phyloP scores from a whole-genome alignment of 2,888 invertebrate species.

The Erebia palarica region DNA sequence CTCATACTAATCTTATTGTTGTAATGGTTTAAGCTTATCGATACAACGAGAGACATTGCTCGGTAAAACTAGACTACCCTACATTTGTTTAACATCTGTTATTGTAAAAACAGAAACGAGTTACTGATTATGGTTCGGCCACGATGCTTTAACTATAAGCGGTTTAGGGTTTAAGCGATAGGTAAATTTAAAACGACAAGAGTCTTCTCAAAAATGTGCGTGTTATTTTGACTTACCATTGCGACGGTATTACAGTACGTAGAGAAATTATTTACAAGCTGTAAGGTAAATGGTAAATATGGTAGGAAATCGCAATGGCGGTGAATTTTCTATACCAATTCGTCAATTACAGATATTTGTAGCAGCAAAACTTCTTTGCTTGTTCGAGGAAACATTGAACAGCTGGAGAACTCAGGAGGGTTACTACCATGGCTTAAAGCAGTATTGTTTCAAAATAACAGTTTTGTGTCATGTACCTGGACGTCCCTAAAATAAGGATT shows the following conservation, averaged over 20 bases:
- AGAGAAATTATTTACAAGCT: background rate
- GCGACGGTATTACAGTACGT: background rate
- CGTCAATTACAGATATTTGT: too few relatives aligned
- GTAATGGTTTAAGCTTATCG: slow-evolving; percentile 27
- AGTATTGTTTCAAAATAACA: too few relatives aligned
- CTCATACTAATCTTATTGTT: background rate
- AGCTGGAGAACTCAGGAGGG: too few relatives aligned
- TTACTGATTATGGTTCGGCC: background rate
- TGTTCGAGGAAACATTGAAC: too few relatives aligned
- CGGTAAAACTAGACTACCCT: slow-evolving; percentile 11
- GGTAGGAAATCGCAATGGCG: too few relatives aligned
- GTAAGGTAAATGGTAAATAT: too few relatives aligned
- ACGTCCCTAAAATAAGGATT: too few relatives aligned
- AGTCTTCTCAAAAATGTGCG: background rate
- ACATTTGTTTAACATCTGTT: slow-evolving; percentile 33
- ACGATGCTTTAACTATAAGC: background rate
- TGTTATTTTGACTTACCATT: background rate
- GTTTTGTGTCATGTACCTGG: too few relatives aligned
- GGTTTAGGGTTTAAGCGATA: background rate
- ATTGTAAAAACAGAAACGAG: slow-evolving; percentile 22
- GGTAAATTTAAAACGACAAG: background rate
- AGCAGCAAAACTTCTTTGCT: too few relatives aligned
- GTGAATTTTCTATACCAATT: too few relatives aligned
- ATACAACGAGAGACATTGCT: slow-evolving; percentile 16
- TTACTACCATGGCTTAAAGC: too few relatives aligned